Percentiles rank a stretch among this genome's conserved stretches.
Conservation (phyloP, 1,140 invertebrate species). For the Pachypeltis micranthus region DNA sequence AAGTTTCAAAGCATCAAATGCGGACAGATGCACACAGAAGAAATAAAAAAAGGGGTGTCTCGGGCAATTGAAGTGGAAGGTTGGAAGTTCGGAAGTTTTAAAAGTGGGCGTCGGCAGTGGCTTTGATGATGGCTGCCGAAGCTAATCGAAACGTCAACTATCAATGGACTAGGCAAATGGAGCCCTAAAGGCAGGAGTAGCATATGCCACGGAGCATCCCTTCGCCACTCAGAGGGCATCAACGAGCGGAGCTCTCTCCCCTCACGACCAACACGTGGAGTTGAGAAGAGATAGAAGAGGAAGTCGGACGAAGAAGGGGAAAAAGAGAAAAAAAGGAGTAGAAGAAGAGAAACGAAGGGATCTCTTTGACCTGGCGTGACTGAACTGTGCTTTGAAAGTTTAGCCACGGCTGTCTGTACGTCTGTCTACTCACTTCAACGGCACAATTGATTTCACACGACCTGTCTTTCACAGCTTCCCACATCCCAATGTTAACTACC, state of each 20-base stretch:
- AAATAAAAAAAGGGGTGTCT: not conserved
- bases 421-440: conserved; percentile 8
- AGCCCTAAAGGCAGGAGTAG: not conserved
- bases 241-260: too few relatives aligned
- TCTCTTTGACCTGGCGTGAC: conserved; percentile 1
- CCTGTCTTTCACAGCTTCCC: conserved; percentile 6
- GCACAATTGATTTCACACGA: conserved; percentile 8
- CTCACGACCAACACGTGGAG: too few relatives aligned
- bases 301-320: not conserved
- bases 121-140: not conserved
- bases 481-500: conserved; percentile 4
- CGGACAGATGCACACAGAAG: too few relatives aligned
- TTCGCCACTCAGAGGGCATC: too few relatives aligned
- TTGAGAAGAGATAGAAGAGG: too few relatives aligned
- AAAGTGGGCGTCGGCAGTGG: not conserved
- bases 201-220: not conserved
- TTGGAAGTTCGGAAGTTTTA: too few relatives aligned
- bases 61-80: too few relatives aligned
- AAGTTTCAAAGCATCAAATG: too few relatives aligned
- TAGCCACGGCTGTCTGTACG: conserved; percentile 5
- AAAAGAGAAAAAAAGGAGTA: not conserved
- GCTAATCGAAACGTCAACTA: conserved; percentile 8
- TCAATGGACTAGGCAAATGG: not conserved
- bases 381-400: conserved; percentile 4
- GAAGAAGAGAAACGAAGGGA: not conserved